Base-by-base conservation (phyloP, 2,888 invertebrate species). In the Lasioglossum leucozonium region DNA sequence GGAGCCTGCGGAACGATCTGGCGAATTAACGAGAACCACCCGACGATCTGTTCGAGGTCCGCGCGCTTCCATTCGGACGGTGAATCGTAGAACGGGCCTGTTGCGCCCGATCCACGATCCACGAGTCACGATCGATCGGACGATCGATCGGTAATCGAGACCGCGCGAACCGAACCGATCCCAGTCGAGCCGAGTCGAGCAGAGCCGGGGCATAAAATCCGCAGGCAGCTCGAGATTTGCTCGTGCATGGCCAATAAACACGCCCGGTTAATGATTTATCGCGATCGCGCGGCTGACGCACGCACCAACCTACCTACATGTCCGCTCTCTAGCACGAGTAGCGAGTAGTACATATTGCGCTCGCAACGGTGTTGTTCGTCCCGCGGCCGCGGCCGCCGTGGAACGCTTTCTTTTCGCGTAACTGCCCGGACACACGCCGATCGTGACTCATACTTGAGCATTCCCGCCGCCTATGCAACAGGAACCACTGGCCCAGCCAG, bases 251-350 rank as follows among this genome's bases (percentile, higher is more conserved):
- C 81, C 88, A 90, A 90, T 89, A 88, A 90, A 86, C 86, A 83
- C 89, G 88, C 86, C 90, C 73, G 89, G 72, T 77, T 89, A 90
- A 89, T 89, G 86, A 90, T 90, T 90, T 89, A 89, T 86, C 85
- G 82, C 74, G 84, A 77, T 84, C 82, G 77, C 72, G 44, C 18
- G 72, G 79, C 77, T 81, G 79, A 86, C 79, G 83, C 79, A 81
- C 78, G 62, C 69, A 74, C 76, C 11, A 51, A 62, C 72, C 51
- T 77, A 76, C 71, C 37, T 58, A 67, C 62, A 22, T n/a, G 44
- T 58, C 40, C 73, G 34, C 10, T 30, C 34, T 34, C 65, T 34
- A 22, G 65, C 65, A 30, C 30, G 16, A 13, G 62, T 62, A n/a
- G 62, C 62, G 34, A 34, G 30, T n/a, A 62, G 6, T 16, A 62